A percentile compares a stretch with the other conserved stretches of the same genome.
Conservation (phyloP, 2,797 vertebrate genomes). For the Macropodus opercularis region DNA sequence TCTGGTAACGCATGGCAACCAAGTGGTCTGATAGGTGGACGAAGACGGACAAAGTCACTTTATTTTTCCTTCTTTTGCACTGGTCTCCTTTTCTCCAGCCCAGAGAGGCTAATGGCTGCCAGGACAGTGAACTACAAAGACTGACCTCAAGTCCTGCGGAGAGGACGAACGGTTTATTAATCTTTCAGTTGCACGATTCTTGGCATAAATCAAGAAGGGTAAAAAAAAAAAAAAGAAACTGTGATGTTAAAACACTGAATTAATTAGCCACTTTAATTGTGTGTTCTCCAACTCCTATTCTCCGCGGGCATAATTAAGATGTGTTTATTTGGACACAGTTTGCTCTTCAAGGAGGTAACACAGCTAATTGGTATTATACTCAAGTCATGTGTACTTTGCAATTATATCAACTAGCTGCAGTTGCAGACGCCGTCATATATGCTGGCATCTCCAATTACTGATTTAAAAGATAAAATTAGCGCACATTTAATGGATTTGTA, state of each 20-base stretch:
- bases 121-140: slow-evolving; percentile 65
- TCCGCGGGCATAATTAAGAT: slow-evolving; percentile 80
- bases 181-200: slow-evolving; percentile 59
- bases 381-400: slow-evolving; percentile 63
- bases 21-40: slow-evolving; percentile 32
- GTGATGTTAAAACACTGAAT: slow-evolving; percentile 72
- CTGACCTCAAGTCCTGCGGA: slow-evolving; percentile 57
- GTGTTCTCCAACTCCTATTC: slow-evolving; percentile 77
- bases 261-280: slow-evolving; percentile 80
- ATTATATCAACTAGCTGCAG: slow-evolving; percentile 66
- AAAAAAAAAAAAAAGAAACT: slow-evolving; percentile 34
- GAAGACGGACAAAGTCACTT: slow-evolving; percentile 18
- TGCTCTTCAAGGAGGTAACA: slow-evolving; percentile 78
- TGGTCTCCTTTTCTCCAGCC: slow-evolving; percentile 39
- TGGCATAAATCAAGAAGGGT: slow-evolving; percentile 47
- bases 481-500: slow-evolving; percentile 74
- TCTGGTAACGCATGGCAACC: slow-evolving; percentile 29
- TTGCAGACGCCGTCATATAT: slow-evolving; percentile 40
- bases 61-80: slow-evolving; percentile 1
- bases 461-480: slow-evolving; percentile 71
- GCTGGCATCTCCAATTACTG: slow-evolving; percentile 66
- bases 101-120: slow-evolving; percentile 58
- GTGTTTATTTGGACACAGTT: slow-evolving; percentile 83
- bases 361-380: slow-evolving; percentile 81
- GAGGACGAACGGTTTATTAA: slow-evolving; percentile 52